A percentile compares a stretch with the other conserved stretches of the same genome.
phyloP scores from a whole-genome alignment of 2,888 invertebrate species.

The Adineta ricciae region DNA sequence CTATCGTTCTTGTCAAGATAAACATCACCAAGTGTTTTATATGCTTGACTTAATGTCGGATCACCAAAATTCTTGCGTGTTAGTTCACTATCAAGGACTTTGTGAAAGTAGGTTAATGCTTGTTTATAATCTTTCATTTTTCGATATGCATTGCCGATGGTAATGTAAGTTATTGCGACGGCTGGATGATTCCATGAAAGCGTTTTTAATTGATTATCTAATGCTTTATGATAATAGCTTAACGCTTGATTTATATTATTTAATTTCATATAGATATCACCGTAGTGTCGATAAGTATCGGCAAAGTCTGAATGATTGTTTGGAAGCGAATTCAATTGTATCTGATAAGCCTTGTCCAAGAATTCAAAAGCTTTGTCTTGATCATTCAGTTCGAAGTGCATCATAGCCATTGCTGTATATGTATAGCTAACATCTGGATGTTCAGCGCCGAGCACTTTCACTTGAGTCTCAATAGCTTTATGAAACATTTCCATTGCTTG shows the following conservation, averaged over 20 bases:
- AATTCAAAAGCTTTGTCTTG: background rate
- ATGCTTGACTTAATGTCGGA: background rate
- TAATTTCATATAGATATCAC: background rate
- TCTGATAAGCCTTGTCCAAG: background rate
- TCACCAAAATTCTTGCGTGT: background rate
- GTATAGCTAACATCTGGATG: background rate
- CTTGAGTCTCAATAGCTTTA: background rate
- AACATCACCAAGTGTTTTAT: background rate
- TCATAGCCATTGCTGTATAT: background rate
- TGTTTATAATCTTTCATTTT: background rate
- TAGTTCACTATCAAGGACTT: background rate
- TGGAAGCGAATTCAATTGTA: background rate
- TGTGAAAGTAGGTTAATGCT: background rate
- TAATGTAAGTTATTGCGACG: background rate
- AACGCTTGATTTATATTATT: background rate
- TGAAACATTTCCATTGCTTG: background rate
- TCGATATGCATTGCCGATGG: background rate
- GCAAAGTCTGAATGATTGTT: background rate
- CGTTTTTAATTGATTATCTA: background rate
- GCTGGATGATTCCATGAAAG: background rate
- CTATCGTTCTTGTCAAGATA: background rate
- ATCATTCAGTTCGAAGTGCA: background rate
- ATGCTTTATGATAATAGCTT: background rate
- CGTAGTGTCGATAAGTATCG: background rate
- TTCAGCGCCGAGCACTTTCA: background rate